Percentiles rank a stretch among this genome's conserved stretches.
Evolutionary conservation across 2,797 vertebrate genomes (phyloP).

Genomic region (Chelonia mydas): DNA sequence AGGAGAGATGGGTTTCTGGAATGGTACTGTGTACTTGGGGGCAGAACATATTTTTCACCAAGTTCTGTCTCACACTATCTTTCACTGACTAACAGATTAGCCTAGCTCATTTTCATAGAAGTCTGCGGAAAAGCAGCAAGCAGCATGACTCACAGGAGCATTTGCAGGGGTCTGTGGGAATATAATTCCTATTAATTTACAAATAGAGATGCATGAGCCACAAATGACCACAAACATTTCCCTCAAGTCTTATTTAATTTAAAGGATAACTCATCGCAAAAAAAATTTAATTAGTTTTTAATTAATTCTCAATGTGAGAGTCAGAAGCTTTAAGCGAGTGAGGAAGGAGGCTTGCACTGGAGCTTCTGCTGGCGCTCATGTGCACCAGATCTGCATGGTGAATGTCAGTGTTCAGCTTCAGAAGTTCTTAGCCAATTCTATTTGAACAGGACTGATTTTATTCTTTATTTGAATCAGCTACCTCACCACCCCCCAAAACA

Average conservation of each 20-base stretch:
- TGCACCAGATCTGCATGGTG: neutral
- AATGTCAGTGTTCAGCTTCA: neutral
- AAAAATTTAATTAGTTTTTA: constrained; percentile 49
- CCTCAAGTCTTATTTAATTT: constrained; percentile 52
- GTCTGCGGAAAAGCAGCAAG: neutral
- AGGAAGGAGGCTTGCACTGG: neutral
- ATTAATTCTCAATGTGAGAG: constrained; percentile 45
- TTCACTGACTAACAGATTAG: neutral
- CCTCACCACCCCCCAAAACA: neutral
- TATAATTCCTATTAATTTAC: constrained; percentile 35
- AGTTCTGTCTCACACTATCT: neutral
- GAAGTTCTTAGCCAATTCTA: neutral
- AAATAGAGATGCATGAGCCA: neutral
- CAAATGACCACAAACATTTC: constrained; percentile 61
- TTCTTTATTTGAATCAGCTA: neutral
- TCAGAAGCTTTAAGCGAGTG: constrained; percentile 19
- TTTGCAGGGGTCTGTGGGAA: neutral
- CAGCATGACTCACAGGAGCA: neutral
- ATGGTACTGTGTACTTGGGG: neutral
- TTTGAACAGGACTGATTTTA: neutral
- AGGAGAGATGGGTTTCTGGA: neutral
- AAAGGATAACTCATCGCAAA: constrained; percentile 35
- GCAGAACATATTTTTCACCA: neutral
- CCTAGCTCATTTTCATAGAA: neutral
- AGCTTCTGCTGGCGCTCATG: neutral